Percentiles rank a stretch among this genome's conserved stretches.
phyloP scores from a whole-genome alignment of 2,888 invertebrate species.

The Pollenia amentaria region DNA sequence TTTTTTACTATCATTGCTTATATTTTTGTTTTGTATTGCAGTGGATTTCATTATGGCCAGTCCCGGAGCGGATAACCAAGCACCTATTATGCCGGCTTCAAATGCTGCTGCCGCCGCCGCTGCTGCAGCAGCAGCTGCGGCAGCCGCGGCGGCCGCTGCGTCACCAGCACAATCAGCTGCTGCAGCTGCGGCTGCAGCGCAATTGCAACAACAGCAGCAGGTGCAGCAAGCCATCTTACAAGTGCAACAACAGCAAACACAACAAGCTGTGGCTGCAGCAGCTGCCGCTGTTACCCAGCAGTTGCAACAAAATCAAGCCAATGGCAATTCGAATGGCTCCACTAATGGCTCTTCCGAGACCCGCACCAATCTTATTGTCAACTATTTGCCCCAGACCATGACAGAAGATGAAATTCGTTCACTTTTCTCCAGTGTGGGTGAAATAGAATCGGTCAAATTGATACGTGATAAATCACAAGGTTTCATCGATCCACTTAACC shows the following conservation, averaged over 20 bases:
- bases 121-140: conserved; percentile 78
- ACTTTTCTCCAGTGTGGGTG: conserved; percentile 98
- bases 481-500: conserved; percentile 88
- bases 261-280: conserved; percentile 79
- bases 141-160: conserved; percentile 79
- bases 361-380: conserved; percentile 99
- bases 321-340: conserved; percentile 87
- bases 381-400: conserved; percentile 99
- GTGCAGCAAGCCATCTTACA: conserved; percentile 83
- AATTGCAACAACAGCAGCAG: conserved; percentile 83
- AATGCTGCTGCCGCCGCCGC: conserved; percentile 81
- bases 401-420: conserved; percentile 99
- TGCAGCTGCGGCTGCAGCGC: conserved; percentile 82
- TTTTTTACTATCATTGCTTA: conserved; percentile 27
- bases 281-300: conserved; percentile 79
- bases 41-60: conserved; percentile 85
- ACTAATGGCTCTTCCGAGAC: conserved; percentile 92
- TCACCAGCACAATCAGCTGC: conserved; percentile 77
- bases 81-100: conserved; percentile 81
- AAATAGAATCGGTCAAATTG: conserved; percentile 99
- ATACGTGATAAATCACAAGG: conserved; percentile 98
- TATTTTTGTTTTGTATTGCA: conserved; percentile 62
- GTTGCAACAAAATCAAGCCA: conserved; percentile 76
- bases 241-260: conserved; percentile 84
- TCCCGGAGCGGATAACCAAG: conserved; percentile 81